Conservation (phyloP, 2,888 invertebrate species). For the Epiperipatus broadwayi region DNA sequence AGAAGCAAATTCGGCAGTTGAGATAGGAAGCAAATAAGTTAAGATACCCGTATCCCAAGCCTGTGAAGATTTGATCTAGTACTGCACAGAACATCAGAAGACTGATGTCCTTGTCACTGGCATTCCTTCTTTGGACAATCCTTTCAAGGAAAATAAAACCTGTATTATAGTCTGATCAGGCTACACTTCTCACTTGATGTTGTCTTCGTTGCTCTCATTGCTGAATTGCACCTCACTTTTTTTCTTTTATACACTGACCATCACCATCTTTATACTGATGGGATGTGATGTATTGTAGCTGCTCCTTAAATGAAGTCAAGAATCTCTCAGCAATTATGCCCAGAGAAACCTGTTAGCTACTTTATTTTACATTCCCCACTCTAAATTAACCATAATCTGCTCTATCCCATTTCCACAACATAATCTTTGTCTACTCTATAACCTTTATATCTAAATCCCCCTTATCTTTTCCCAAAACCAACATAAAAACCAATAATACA, state of each 20-base stretch:
- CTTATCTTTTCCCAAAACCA: too few species aligned
- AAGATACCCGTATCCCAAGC: constrained; percentile 28
- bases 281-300: too few species aligned
- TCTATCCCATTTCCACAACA: too few species aligned
- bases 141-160: constrained; percentile 23
- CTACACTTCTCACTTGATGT: neutral
- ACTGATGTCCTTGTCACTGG: constrained; percentile 22
- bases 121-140: constrained; percentile 23
- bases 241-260: neutral
- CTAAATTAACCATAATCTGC: too few species aligned
- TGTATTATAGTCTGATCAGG: constrained; percentile 18
- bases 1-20: constrained; percentile 27
- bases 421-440: too few species aligned
- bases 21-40: constrained; percentile 28
- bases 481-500: too few species aligned
- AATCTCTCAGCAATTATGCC: too few species aligned
- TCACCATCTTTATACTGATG: too few species aligned
- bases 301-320: too few species aligned
- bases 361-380: too few species aligned
- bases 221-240: neutral
- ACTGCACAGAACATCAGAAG: constrained; percentile 22
- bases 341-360: too few species aligned
- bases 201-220: neutral
- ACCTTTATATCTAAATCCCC: too few species aligned
- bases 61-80: constrained; percentile 26